A percentile compares a stretch with the other conserved stretches of the same genome.
These are phyloP conservation scores for Proteles cristata DNA, from an alignment of 2,113 vertebrate genomes.

Conservation along the genomic window DNA sequence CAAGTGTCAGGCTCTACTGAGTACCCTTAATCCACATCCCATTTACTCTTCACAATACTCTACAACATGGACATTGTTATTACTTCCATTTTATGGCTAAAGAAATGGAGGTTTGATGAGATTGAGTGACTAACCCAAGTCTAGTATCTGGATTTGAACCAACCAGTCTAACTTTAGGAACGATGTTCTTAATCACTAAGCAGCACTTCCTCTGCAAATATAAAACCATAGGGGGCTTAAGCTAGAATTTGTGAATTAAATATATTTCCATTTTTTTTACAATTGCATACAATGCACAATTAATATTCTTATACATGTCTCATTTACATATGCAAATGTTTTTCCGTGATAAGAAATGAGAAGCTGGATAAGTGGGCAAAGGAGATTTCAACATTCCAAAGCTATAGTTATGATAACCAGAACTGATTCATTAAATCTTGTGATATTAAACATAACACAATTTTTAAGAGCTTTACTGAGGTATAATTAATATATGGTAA, in stretches of 20 bases:
- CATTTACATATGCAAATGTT: background rate
- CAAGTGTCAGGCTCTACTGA: background rate
- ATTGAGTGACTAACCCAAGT: background rate
- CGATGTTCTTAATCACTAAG: background rate
- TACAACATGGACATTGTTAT: background rate
- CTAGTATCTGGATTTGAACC: background rate
- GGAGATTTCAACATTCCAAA: background rate
- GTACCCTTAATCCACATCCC: background rate
- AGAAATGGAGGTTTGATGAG: background rate
- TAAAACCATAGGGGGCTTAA: background rate
- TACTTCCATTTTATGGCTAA: background rate
- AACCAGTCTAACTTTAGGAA: background rate
- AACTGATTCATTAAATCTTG: constrained; percentile 8
- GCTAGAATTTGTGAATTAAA: background rate
- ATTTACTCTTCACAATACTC: background rate
- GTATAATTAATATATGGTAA: background rate
- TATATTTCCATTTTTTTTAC: background rate
- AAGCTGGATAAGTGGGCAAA: background rate
- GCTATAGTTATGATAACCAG: background rate
- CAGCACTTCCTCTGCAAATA: background rate
- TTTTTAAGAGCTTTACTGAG: background rate
- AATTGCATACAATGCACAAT: background rate
- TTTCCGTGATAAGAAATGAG: background rate
- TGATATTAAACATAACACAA: background rate
- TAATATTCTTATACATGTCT: background rate